Evolutionary conservation across 2,888 invertebrate species (phyloP), one percentile per base, ranked within the genome.

Genomic region (Drosophila kambysellisi): DNA sequence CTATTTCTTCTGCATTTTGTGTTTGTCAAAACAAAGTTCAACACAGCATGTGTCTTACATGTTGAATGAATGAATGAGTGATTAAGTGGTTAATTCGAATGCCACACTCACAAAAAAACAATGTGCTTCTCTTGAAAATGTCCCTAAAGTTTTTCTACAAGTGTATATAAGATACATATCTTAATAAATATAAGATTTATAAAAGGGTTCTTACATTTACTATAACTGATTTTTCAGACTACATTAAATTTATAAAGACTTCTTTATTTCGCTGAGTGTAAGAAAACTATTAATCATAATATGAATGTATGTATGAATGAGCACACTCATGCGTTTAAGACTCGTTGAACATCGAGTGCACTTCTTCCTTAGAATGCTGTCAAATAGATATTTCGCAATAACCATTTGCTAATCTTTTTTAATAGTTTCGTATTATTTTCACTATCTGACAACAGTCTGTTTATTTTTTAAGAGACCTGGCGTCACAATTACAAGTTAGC

Each of bases 11-110:
- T 58, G 46, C 37, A 56, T 61, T 56, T 71, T 56, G 66, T 46
- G 77, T 63, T 81, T 78, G 76, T 74, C 81, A 71, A 86, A 83
- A 88, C 81, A 88, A 83, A 86, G 86, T 83, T 88, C 88, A 83
- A 85, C 54, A 56, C 64, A 30, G 1, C 56, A 25, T 25, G 25
- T 25, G 2, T 25, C 25, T 25, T 25, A n/a, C 41, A 51, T 48
- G 25, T 48, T 74, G 37, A 58, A 54, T 67, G 46, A 58, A 54
- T 67, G 46, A 77, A 51, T 70, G 50, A 75, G 41, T 63, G 81
- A 70, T 70, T 80, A 56, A 61, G 72, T 71, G 43, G 50, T 53
- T 74, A 64, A 58, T 51, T 58, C 37, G 32, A 60, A 48, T 39
- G 39, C 35, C 61, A 69, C 41, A 57, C 41, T 57, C 57, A 61